Evolutionary conservation across 2,113 vertebrate genomes (phyloP).

Genomic region (Plotosus lineatus): DNA sequence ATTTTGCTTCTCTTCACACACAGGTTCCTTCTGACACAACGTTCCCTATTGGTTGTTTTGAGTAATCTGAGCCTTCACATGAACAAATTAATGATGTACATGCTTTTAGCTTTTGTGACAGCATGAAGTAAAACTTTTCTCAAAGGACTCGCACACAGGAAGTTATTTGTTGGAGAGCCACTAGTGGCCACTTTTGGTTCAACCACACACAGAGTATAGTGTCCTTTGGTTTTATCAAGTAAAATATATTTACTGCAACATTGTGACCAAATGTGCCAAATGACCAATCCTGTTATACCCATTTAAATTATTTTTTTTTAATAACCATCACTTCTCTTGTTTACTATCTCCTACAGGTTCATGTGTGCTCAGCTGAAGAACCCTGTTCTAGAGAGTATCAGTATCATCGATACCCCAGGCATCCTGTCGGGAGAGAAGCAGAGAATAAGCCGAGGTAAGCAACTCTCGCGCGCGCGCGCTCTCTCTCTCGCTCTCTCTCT

Average conservation of each 20-base stretch:
- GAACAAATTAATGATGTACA: not conserved
- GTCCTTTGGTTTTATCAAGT: no score
- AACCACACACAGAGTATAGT: not conserved
- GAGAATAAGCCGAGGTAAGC: slow-evolving; percentile 85
- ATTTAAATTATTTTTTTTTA: not conserved
- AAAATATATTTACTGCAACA: not conserved
- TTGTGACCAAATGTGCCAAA: not conserved
- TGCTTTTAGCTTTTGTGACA: not conserved
- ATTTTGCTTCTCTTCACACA: slow-evolving; percentile 48
- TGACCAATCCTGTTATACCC: slow-evolving; percentile 49
- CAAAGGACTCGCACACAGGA: not conserved
- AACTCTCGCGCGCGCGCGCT: slow-evolving; percentile 41
- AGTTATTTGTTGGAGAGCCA: slow-evolving; percentile 19
- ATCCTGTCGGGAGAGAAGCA: slow-evolving; percentile 82
- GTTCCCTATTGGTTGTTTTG: not conserved
- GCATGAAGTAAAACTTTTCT: not conserved
- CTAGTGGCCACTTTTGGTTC: not conserved
- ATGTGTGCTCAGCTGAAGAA: slow-evolving; percentile 91
- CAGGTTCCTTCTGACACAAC: no score
- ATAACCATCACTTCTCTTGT: not conserved
- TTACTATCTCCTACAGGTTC: slow-evolving; percentile 70
- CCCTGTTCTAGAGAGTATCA: slow-evolving; percentile 89
- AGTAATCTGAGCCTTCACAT: slow-evolving; percentile 18
- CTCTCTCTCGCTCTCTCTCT: slow-evolving; percentile 18
- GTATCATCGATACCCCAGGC: slow-evolving; percentile 91